A percentile compares a stretch with the other conserved stretches of the same genome.
phyloP scores from a whole-genome alignment of 1,140 invertebrate species.

The Drosophila nebulosa region DNA sequence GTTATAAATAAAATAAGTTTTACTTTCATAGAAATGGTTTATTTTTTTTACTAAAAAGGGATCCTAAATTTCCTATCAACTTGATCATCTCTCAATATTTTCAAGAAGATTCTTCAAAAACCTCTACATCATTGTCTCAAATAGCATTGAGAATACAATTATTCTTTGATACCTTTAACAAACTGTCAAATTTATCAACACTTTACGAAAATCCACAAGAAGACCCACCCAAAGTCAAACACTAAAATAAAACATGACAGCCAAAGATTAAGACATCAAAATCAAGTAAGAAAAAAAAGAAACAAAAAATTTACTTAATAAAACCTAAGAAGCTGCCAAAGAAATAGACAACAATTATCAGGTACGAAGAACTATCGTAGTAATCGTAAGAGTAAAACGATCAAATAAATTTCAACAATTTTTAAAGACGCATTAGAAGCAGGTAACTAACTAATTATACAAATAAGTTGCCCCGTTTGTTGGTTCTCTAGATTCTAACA shows the following conservation, averaged over 20 bases:
- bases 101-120: too few relatives aligned
- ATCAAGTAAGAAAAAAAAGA: not conserved
- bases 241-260: conserved; percentile 55
- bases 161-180: not conserved
- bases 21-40: too few relatives aligned
- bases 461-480: too few relatives aligned
- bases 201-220: conserved; percentile 20
- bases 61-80: too few relatives aligned
- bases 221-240: conserved; percentile 29
- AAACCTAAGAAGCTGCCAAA: not conserved
- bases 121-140: not conserved
- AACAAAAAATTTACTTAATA: not conserved
- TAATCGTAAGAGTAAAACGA: not conserved
- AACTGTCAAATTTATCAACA: conserved; percentile 36
- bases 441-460: too few relatives aligned
- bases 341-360: not conserved
- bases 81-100: too few relatives aligned
- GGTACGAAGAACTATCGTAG: not conserved
- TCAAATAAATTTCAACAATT: too few relatives aligned
- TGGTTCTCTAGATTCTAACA: too few relatives aligned
- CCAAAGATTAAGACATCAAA: conserved; percentile 57
- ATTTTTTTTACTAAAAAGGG: too few relatives aligned
- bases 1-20: too few relatives aligned
- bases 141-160: not conserved
- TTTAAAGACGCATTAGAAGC: too few relatives aligned